Conservation (phyloP, 2,888 invertebrate genomes). For the Peribatodes rhomboidaria region DNA sequence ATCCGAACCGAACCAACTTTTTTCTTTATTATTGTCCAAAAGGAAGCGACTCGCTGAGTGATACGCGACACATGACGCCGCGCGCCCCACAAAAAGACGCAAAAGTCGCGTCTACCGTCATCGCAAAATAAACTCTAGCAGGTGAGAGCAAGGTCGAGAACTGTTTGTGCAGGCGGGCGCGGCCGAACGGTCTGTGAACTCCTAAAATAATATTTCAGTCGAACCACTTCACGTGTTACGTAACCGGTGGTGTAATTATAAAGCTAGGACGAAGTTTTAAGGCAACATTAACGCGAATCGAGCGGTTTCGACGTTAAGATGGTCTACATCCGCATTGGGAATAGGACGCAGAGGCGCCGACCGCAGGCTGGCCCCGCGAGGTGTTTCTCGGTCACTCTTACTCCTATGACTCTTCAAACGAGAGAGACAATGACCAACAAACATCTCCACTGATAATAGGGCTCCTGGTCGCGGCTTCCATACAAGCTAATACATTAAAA, state of each 20-base stretch:
- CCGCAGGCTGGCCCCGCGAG: neutral
- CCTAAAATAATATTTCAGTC: conserved; percentile 85
- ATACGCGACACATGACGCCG: conserved; percentile 83
- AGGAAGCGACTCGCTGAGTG: conserved; percentile 82
- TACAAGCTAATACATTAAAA: too few species aligned
- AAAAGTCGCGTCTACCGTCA: conserved; percentile 53
- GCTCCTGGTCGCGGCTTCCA: too few species aligned
- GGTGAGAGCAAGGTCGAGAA: conserved; percentile 63
- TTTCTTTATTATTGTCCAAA: conserved; percentile 81
- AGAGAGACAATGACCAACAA: too few species aligned
- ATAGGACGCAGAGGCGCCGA: conserved; percentile 15
- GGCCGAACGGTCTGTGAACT: conserved; percentile 77
- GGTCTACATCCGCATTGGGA: conserved; percentile 38
- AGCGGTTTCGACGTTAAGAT: conserved; percentile 41
- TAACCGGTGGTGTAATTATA: conserved; percentile 82
- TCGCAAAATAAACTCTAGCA: conserved; percentile 70
- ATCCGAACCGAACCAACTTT: conserved; percentile 54
- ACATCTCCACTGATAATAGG: too few species aligned
- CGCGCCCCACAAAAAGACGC: conserved; percentile 61
- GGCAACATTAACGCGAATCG: conserved; percentile 65
- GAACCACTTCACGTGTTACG: conserved; percentile 81
- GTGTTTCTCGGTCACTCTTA: too few species aligned
- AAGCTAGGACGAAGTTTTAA: conserved; percentile 75
- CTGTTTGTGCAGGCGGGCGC: conserved; percentile 52
- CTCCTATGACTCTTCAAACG: too few species aligned